phyloP scores from a whole-genome alignment of 2,888 invertebrate species.

The Andricus curvator region DNA sequence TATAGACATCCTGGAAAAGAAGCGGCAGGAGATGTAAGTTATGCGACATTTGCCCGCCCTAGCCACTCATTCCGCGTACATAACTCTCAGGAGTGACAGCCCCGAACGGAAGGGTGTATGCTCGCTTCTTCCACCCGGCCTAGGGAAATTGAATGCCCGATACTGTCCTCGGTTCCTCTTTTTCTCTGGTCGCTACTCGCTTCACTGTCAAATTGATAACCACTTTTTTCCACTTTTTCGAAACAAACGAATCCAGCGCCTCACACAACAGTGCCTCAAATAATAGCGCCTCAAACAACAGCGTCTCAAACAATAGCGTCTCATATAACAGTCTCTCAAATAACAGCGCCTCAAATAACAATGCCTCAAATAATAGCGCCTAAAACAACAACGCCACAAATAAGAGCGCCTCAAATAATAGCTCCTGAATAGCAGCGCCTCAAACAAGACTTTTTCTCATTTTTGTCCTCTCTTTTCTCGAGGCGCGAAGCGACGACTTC shows the following conservation, averaged over 20 bases:
- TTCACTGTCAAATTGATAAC: constrained; percentile 75
- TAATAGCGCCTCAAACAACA: not conserved
- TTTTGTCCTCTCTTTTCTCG: constrained; percentile 41
- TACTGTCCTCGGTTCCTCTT: constrained; percentile 56
- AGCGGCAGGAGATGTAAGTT: constrained; percentile 68
- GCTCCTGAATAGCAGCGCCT: not conserved
- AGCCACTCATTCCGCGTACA: constrained; percentile 76
- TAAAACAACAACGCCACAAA: too few species aligned
- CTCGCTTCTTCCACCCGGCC: constrained; percentile 62
- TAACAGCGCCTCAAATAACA: not conserved
- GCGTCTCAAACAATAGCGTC: not conserved
- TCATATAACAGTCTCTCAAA: not conserved
- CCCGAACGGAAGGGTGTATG: constrained; percentile 75
- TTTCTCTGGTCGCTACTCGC: constrained; percentile 49
- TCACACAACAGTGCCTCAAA: not conserved
- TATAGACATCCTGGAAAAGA: constrained; percentile 75
- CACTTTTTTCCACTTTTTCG: constrained; percentile 55
- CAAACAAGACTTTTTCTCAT: constrained; percentile 25
- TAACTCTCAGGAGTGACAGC: constrained; percentile 76
- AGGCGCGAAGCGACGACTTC: constrained; percentile 52
- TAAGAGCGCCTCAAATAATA: too few species aligned
- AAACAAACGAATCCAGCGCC: not conserved
- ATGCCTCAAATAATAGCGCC: too few species aligned
- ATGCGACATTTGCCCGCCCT: constrained; percentile 77
- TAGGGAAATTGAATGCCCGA: constrained; percentile 71